These are phyloP conservation scores for Hypomecis punctinalis DNA, from an alignment of 2,888 invertebrate genomes.

Conservation along the genomic window DNA sequence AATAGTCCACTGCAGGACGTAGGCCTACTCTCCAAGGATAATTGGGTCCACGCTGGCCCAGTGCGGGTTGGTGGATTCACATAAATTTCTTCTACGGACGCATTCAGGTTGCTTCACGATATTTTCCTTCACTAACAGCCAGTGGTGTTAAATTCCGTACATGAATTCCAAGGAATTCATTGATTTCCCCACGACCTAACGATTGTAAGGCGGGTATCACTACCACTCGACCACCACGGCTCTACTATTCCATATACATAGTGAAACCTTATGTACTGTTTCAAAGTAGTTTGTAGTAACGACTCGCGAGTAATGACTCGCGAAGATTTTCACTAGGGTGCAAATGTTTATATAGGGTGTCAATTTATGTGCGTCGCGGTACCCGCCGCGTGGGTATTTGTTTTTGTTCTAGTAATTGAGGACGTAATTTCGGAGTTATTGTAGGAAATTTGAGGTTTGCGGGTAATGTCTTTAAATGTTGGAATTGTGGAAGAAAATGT, in stretches of 20 bases:
- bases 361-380: conserved; percentile 67
- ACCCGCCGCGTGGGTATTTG: conserved; percentile 42
- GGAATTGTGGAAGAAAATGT: neutral
- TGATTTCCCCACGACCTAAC: too few species aligned
- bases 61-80: too few species aligned
- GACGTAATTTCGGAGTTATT: conserved; percentile 32
- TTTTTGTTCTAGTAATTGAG: conserved; percentile 48
- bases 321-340: conserved; percentile 82
- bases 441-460: conserved; percentile 23
- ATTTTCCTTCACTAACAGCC: too few species aligned
- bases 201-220: neutral
- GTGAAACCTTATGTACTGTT: conserved; percentile 19
- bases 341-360: conserved; percentile 83
- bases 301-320: conserved; percentile 77
- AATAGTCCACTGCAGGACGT: too few species aligned
- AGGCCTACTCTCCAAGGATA: too few species aligned
- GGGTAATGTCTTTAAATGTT: neutral
- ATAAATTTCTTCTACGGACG: too few species aligned
- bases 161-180: too few species aligned
- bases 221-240: neutral
- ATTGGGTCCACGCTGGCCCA: too few species aligned
- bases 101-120: too few species aligned
- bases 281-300: conserved; percentile 21
- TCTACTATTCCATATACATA: neutral
- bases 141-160: too few species aligned